Percentiles rank a stretch among this genome's conserved stretches.
These are phyloP conservation scores for Ramazzottius varieornatus DNA, from an alignment of 2,888 invertebrate species.

Conservation along the genomic window DNA sequence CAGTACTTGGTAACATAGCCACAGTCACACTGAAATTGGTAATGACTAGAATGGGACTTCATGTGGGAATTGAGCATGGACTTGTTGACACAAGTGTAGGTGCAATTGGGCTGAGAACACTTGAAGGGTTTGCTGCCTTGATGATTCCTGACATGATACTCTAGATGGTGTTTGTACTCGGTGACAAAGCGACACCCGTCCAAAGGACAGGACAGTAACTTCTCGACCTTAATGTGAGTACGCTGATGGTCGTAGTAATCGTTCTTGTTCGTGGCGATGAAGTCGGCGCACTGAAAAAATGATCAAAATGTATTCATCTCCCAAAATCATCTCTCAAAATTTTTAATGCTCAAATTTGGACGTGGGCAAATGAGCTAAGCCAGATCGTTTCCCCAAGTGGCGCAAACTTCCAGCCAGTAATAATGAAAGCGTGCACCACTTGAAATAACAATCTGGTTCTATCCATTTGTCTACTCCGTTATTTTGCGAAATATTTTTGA, in stretches of 20 bases:
- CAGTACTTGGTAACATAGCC: constrained; percentile 91
- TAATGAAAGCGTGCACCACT: too few relatives aligned
- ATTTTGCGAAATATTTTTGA: too few relatives aligned
- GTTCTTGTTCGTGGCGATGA: constrained; percentile 53
- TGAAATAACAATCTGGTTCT: too few relatives aligned
- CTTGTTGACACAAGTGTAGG: constrained; percentile 78
- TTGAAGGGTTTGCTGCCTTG: constrained; percentile 79
- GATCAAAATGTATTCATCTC: too few relatives aligned
- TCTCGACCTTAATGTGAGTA: constrained; percentile 68
- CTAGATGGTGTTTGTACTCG: constrained; percentile 90
- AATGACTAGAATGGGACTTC: constrained; percentile 66
- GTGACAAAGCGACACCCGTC: constrained; percentile 68
- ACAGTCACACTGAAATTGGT: constrained; percentile 82
- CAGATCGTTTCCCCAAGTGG: too few relatives aligned
- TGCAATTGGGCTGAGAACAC: constrained; percentile 45
- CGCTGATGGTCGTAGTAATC: constrained; percentile 79
- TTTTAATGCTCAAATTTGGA: too few relatives aligned
- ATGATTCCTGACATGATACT: constrained; percentile 85
- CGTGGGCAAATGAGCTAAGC: too few relatives aligned
- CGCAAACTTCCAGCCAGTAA: too few relatives aligned
- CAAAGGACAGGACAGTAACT: constrained; percentile 58
- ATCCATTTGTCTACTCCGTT: too few relatives aligned
- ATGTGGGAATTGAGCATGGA: constrained; percentile 96
- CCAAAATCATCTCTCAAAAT: too few relatives aligned
- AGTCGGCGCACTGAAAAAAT: constrained; percentile 49